Evolutionary conservation across 2,797 vertebrate genomes (phyloP).

Genomic region (Mergus octosetaceus): DNA sequence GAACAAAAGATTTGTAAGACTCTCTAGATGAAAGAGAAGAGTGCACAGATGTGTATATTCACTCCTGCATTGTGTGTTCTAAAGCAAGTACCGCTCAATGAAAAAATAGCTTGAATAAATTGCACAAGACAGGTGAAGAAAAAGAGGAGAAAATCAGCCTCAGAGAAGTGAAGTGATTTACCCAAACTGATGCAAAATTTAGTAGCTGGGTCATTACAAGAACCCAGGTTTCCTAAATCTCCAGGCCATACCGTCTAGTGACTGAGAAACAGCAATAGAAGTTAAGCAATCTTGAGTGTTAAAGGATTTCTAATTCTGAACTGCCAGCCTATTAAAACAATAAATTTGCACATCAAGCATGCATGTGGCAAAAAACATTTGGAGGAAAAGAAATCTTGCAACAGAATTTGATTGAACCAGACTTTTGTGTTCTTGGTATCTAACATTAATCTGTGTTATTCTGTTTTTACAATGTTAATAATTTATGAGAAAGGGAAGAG

Average conservation of each 20-base stretch:
- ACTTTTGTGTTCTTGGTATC: background rate
- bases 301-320: background rate
- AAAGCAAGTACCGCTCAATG: background rate
- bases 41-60: background rate
- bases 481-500: background rate
- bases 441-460: background rate
- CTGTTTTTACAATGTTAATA: background rate
- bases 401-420: background rate
- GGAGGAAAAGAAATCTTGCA: background rate
- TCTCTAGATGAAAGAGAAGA: background rate
- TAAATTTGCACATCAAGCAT: background rate
- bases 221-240: background rate
- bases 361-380: background rate
- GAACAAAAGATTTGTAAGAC: background rate
- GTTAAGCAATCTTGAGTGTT: fast-evolving
- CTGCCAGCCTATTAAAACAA: background rate
- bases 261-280: background rate
- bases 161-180: background rate
- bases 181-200: background rate
- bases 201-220: background rate
- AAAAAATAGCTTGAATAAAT: background rate
- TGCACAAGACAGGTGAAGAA: background rate
- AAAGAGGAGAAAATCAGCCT: background rate
- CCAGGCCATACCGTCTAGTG: background rate
- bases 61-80: background rate